Conservation (phyloP, 2,797 vertebrate genomes). For the Distichodus sexfasciatus region DNA sequence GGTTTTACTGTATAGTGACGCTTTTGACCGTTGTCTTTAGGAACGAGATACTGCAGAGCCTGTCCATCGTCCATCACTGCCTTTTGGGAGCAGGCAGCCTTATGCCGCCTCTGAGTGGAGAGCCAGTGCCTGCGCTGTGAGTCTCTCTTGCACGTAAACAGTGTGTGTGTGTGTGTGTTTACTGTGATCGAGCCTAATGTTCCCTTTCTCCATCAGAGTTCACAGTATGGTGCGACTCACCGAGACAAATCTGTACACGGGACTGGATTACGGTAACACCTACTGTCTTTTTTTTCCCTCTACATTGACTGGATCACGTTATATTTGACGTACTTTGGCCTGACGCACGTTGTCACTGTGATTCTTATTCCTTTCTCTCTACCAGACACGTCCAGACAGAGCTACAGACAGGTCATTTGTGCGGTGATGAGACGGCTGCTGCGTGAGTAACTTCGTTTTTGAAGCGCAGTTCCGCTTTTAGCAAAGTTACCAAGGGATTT, state of each 20-base stretch:
- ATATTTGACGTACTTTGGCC: background rate
- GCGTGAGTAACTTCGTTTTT: slow-evolving; percentile 88
- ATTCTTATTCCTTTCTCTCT: background rate
- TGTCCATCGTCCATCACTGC: slow-evolving; percentile 93
- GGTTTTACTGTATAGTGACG: background rate
- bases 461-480: too few species aligned
- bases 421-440: slow-evolving; percentile 86
- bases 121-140: slow-evolving; percentile 87
- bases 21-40: slow-evolving; percentile 64
- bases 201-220: slow-evolving; percentile 76
- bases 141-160: slow-evolving; percentile 51
- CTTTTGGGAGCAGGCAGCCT: slow-evolving; percentile 90
- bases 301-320: too few species aligned
- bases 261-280: slow-evolving; percentile 84
- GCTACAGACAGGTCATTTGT: slow-evolving; percentile 89
- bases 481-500: background rate
- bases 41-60: slow-evolving; percentile 92
- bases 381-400: slow-evolving; percentile 86
- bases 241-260: slow-evolving; percentile 89
- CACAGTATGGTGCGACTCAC: slow-evolving; percentile 88
- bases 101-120: slow-evolving; percentile 88
- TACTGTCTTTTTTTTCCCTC: too few species aligned
- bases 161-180: background rate
- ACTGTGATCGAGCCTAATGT: background rate
- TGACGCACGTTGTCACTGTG: background rate